Base-by-base conservation (phyloP, 2,888 invertebrate species). In the Drosophila atripex region DNA sequence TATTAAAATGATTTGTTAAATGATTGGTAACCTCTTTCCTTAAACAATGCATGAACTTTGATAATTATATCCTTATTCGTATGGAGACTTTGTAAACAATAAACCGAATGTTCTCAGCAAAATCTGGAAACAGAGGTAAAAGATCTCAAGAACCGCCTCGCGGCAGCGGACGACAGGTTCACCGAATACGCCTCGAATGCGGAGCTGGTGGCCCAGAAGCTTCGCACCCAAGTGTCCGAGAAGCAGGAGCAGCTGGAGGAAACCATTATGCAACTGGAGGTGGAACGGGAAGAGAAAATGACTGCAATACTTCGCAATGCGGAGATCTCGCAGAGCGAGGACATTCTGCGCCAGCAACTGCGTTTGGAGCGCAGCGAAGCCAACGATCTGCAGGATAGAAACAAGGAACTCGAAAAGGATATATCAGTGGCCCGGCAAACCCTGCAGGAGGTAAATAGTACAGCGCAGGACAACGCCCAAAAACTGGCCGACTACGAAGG, bases 291-390 rank as follows among this genome's bases (percentile, higher is more conserved):
- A 8, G 96, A 96, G 75, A 96, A 96, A 86, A 95, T 96, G 87
- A 94, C 94, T 2, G 95, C 95, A 0, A 90, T 96, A 52, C 89
- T 97, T 57, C 93, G 96, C 50, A 97, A 96, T 90, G 96, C 96
- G 1, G 95, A 96, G 91, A 94, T 96, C 80, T 96, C 96, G 0
- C 96, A 96, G 89, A 95, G 95, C 72, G 93, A 95, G 82, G 96
- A 96, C 90, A 93, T 96, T 86, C 93, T 95, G 1, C 94, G 94
- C 85, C 95, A 96, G 85, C 94, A 96, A 78, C 93, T 95, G 89
- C 93, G 95, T 18, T 93, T 94, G 73, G 95, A 95, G 80, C 94
- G 95, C 94, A 64, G 95, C 94, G 90, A 93, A 88, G 49, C 91
- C 89, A 74, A 90, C 93, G 78, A 93, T 91, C 39, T 93, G 90